Percentiles rank a stretch among this genome's conserved stretches.
phyloP scores from a whole-genome alignment of 2,888 invertebrate species.

The Tinea semifulvella region DNA sequence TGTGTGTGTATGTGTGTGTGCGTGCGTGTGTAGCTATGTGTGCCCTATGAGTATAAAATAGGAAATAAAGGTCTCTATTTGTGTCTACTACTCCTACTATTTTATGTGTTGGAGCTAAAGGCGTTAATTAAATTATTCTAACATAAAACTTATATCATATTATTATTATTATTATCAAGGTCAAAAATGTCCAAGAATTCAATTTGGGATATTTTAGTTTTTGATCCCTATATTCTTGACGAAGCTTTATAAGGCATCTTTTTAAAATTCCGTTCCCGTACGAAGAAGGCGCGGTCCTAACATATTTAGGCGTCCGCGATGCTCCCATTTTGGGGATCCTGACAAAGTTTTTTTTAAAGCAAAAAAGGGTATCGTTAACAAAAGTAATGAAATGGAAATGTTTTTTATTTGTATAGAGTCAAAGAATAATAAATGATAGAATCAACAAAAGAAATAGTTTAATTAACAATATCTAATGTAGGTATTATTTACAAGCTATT shows the following conservation, averaged over 20 bases:
- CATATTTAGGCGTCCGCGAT: slow-evolving; percentile 51
- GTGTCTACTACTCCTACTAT: too few species aligned
- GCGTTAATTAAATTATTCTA: too few species aligned
- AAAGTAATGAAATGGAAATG: too few species aligned
- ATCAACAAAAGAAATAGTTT: slow-evolving; percentile 1
- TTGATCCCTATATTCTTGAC: slow-evolving; percentile 20
- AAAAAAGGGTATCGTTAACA: slow-evolving; percentile 3
- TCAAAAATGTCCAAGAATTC: slow-evolving; percentile 1
- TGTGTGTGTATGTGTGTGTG: too few species aligned
- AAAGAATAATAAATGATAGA: slow-evolving; percentile 1
- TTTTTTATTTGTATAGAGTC: slow-evolving; percentile 3
- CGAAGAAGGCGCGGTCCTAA: slow-evolving; percentile 40
- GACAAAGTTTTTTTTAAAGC: slow-evolving; percentile 9
- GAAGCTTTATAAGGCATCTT: slow-evolving; percentile 46
- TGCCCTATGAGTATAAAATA: too few species aligned
- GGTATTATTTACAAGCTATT: too few species aligned
- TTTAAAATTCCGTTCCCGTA: slow-evolving; percentile 59
- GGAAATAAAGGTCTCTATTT: too few species aligned
- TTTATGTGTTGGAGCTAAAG: too few species aligned
- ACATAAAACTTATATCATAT: too few species aligned
- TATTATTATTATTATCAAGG: neutral
- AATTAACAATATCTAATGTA: too few species aligned
- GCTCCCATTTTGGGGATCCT: slow-evolving; percentile 38
- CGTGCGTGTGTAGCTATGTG: too few species aligned
- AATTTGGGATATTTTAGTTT: slow-evolving; percentile 12